Conservation (phyloP, 2,113 vertebrate species). For the Misgurnus anguillicaudatus region DNA sequence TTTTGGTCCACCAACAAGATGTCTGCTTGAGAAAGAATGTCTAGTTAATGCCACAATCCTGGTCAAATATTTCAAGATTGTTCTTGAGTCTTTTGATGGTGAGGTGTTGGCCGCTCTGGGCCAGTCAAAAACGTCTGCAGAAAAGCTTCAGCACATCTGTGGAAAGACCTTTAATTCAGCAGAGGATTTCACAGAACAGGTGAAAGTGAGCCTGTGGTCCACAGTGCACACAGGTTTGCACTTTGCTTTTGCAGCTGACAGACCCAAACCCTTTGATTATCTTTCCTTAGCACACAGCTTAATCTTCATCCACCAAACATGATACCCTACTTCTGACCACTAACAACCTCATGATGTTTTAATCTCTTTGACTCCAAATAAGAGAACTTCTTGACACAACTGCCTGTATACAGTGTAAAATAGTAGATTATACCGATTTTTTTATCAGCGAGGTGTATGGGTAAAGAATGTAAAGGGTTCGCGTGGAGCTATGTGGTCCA, state of each 20-base stretch:
- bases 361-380: slow-evolving; percentile 54
- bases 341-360: slow-evolving; percentile 58
- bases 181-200: slow-evolving; percentile 47
- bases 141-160: slow-evolving; percentile 22
- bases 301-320: slow-evolving; percentile 58
- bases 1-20: slow-evolving; percentile 47
- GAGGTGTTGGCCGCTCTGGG: background rate
- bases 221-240: background rate
- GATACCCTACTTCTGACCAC: slow-evolving; percentile 55
- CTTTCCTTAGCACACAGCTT: slow-evolving; percentile 63
- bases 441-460: slow-evolving; percentile 53
- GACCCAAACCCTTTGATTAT: slow-evolving; percentile 66
- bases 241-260: slow-evolving; percentile 70
- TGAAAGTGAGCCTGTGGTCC: slow-evolving; percentile 21
- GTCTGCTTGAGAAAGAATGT: slow-evolving; percentile 65
- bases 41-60: slow-evolving; percentile 67
- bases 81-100: slow-evolving; percentile 37
- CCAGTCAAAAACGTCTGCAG: slow-evolving; percentile 12
- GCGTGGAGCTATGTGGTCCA: slow-evolving; percentile 67
- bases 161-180: slow-evolving; percentile 14
- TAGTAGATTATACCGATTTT: slow-evolving; percentile 41
- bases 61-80: slow-evolving; percentile 64
- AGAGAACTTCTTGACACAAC: slow-evolving; percentile 58
- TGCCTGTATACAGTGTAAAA: slow-evolving; percentile 34
- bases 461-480: slow-evolving; percentile 60